Evolutionary conservation across 2,113 vertebrate genomes (phyloP), one percentile per base, ranked within the genome.

Genomic region (Cepphus grylle): DNA sequence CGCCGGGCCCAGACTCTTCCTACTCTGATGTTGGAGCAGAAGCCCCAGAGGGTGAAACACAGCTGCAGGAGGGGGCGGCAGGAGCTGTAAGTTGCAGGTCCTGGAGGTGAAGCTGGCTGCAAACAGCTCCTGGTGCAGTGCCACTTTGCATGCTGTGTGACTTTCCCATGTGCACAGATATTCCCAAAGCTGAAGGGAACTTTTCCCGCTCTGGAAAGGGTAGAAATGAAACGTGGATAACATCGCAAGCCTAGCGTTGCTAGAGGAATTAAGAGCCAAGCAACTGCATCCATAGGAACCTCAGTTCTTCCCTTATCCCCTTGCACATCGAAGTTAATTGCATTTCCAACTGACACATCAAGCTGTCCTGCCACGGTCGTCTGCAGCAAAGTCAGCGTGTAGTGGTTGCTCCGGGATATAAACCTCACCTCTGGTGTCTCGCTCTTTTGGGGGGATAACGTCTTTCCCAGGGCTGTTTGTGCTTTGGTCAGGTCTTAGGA

Each of bases 241-340:
- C 61, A 86, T 59, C 1, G 2, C 94, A 70, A 86, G 86, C 80
- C 83, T 88, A 30, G 86, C 6, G 42, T 94, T 95, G 96, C 94
- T 96, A 89, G 93, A 89, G 83, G 94, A 94, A 88, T 92, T 94
- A 94, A 92, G 38, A 97, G 63, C 96, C 42, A 34, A 97, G 91
- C 95, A 94, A 92, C 96, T 70, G 94, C 95, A 95, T 92, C 91
- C 86, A 89, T 93, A 97, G 93, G 95, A 96, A 93, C 91, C 91
- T 94, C 86, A 38, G 62, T 85, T 93, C 84, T 93, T 93, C 74
- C 71, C 81, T 96, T 85, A 91, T 85, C 90, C 85, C 90, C 47
- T 74, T 43, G 83, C 77, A 71, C 77, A 59, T 67, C 5, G 38
- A 79, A 96, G 94, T 94, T 94, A 96, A 96, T 95, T 96, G 96